Conservation (phyloP, 2,113 vertebrate species). For the Nycticorax nycticorax region DNA sequence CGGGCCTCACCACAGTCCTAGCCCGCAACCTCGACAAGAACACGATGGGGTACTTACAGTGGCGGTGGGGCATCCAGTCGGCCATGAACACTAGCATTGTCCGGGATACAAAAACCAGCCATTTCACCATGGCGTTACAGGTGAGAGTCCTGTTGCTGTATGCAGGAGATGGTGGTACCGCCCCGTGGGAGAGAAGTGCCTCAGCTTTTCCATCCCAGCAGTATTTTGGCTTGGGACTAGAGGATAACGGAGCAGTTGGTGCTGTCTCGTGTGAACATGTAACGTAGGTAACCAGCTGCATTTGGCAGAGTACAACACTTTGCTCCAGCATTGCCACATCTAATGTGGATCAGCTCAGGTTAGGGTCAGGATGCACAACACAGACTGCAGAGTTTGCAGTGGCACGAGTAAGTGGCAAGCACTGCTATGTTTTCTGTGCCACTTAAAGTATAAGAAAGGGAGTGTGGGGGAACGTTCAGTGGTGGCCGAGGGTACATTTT, state of each 20-base stretch:
- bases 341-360: not conserved
- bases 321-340: rapidly evolving
- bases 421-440: not conserved
- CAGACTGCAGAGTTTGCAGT: not conserved
- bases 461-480: not conserved
- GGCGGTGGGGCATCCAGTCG: conserved; percentile 94
- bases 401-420: not conserved
- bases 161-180: rapidly evolving
- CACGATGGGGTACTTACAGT: conserved; percentile 97
- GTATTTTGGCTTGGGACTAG: not conserved
- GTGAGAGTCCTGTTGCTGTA: conserved; percentile 52
- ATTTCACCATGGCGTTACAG: conserved; percentile 91
- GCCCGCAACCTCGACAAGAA: conserved; percentile 96
- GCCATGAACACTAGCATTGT: conserved; percentile 98
- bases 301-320: not conserved
- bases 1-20: conserved; percentile 88
- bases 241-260: not conserved
- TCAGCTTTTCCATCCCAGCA: not conserved
- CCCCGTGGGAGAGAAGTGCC: rapidly evolving
- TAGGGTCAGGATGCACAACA: not conserved
- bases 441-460: not conserved
- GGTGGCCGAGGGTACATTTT: rapidly evolving
- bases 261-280: rapidly evolving
- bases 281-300: rapidly evolving
- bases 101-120: conserved; percentile 93